These are phyloP conservation scores for Rhagonycha fulva DNA, from an alignment of 2,888 invertebrate species.

Conservation along the genomic window DNA sequence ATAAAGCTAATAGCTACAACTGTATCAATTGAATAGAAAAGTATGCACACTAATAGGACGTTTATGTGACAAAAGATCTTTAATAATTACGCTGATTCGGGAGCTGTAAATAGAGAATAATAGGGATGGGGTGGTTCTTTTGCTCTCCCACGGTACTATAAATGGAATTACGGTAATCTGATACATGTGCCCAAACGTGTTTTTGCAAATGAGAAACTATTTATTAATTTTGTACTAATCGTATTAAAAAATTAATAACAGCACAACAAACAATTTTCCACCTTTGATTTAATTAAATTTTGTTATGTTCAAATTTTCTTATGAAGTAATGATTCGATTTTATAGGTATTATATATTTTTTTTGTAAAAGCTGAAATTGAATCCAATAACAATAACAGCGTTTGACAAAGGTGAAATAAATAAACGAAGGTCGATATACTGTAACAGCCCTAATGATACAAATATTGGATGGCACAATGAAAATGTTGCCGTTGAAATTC, in stretches of 20 bases:
- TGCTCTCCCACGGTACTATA: conserved; percentile 44
- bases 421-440: conserved; percentile 24
- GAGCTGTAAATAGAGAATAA: conserved; percentile 45
- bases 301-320: neutral
- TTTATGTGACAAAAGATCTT: conserved; percentile 33
- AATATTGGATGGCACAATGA: conserved; percentile 35
- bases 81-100: conserved; percentile 47
- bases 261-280: too few species aligned
- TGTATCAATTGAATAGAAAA: conserved; percentile 20
- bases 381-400: conserved; percentile 30
- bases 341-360: conserved; percentile 14
- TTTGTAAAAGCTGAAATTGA: conserved; percentile 25
- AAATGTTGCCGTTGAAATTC: conserved; percentile 35
- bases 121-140: conserved; percentile 37
- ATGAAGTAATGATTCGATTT: conserved; percentile 1
- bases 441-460: conserved; percentile 36
- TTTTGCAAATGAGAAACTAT: conserved; percentile 55
- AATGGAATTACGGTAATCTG: conserved; percentile 52
- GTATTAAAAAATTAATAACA: neutral
- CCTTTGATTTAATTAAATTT: neutral
- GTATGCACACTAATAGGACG: conserved; percentile 17
- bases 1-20: conserved; percentile 22
- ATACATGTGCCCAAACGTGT: conserved; percentile 52
- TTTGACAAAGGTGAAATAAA: conserved; percentile 24
- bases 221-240: conserved; percentile 44